Base-by-base conservation (phyloP, 2,113 vertebrate species). In the Indri indri region DNA sequence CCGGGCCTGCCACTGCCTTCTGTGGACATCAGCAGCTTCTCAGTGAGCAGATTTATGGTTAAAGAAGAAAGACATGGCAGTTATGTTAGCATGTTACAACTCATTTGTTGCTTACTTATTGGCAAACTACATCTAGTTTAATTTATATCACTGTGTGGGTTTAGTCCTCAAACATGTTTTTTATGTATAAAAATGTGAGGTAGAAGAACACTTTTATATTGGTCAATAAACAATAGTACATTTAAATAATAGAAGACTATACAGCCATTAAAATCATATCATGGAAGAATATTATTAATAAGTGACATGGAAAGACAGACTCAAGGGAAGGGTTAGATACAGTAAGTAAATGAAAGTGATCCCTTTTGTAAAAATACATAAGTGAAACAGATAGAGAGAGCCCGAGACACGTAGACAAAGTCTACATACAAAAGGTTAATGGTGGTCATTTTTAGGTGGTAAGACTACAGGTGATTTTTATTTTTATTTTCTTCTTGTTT, bases 41-140 rank as follows among this genome's bases (percentile, higher is more conserved):
- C 47, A 61, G n/a, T 83, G 88, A 81, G 13, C 6, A 63, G 68
- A 3, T 85, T 82, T 85, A 25, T 81, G 84, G 18, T 79, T 76
- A 59, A 90, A 88, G 79, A 89, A 71, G 32, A 83, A 95, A 89
- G 32, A 89, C 52, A 71, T 47, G 40, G 18, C 34, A 23, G 32
- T 88, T 74, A 32, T 25, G 10, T 5, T 65, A 30, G 30, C 20
- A 85, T 17, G 6, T 73, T 88, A 57, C 34, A 74, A 22, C 3
- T 66, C 18, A 82, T 92, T 92, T 94, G n/a, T 42, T 88, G 8
- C 37, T 88, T 95, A 50, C 30, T 92, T 95, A 23, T 47, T 90
- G 52, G 6, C 40, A 61, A 50, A 32, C n/a, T 66, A 45, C 47
- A 34, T 89, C 70, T 65, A 73, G 30, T 92, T 96, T 90, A 71